Percentiles rank a stretch among this genome's conserved stretches.
Conservation (phyloP, 2,113 vertebrate genomes). For the Stegostoma tigrinum region DNA sequence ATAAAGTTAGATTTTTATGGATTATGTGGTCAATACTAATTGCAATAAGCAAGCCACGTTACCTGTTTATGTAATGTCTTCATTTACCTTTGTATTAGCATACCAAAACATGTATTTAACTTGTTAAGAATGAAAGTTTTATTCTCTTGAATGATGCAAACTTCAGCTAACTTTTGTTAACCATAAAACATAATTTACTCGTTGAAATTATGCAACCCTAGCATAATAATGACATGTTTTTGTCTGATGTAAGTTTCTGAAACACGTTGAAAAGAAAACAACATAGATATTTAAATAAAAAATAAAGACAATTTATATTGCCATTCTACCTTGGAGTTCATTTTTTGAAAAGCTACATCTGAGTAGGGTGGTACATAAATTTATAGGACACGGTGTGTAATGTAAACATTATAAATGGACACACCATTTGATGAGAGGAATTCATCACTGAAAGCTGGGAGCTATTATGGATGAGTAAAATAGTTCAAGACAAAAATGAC, state of each 20-base stretch:
- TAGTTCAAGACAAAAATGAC: conserved; percentile 20
- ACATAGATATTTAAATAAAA: neutral
- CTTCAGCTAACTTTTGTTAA: neutral
- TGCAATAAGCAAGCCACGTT: neutral
- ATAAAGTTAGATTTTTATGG: neutral
- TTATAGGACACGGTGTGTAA: neutral
- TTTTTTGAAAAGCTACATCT: neutral
- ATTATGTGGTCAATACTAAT: neutral
- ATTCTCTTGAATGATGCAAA: neutral
- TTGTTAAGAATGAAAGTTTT: neutral
- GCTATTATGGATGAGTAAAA: conserved; percentile 13
- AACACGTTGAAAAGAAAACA: neutral
- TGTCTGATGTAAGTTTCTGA: neutral
- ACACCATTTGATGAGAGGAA: conserved; percentile 31
- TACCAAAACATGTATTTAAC: neutral
- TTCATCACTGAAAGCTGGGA: conserved; percentile 22
- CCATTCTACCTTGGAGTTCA: neutral
- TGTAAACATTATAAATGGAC: conserved; percentile 24
- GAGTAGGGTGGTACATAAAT: neutral
- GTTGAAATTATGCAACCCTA: neutral
- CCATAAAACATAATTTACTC: conserved; percentile 7
- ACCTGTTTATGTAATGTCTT: neutral
- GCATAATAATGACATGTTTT: neutral
- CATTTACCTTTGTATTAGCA: neutral
- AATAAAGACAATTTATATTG: neutral